These are phyloP conservation scores for Phlogophora meticulosa DNA, from an alignment of 2,888 invertebrate species.

Conservation along the genomic window DNA sequence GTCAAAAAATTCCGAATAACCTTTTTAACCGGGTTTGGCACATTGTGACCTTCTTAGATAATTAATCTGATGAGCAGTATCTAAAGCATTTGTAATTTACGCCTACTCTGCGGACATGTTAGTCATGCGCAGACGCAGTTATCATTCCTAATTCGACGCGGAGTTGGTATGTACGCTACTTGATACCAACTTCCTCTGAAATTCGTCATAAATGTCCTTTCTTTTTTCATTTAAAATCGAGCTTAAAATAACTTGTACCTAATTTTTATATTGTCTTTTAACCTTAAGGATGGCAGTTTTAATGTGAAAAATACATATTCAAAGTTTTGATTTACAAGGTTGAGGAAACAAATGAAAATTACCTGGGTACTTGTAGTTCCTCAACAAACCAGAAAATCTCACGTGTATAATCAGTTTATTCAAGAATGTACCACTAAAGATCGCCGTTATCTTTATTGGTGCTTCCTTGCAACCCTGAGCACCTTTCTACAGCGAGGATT, in stretches of 20 bases:
- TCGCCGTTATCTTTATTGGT: conserved; percentile 65
- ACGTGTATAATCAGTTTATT: conserved; percentile 46
- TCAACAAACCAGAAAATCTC: conserved; percentile 9
- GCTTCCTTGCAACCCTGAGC: conserved; percentile 70
- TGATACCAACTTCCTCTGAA: conserved; percentile 45
- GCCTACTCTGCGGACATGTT: conserved; percentile 11
- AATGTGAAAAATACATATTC: no score
- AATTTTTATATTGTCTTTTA: conserved; percentile 4
- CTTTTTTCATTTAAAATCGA: neutral
- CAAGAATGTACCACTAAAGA: conserved; percentile 45
- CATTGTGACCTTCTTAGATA: no score
- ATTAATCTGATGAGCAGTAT: no score
- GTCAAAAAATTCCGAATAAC: no score
- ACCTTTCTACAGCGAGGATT: conserved; percentile 68
- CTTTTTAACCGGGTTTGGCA: no score
- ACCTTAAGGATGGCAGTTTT: neutral
- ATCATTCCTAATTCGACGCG: conserved; percentile 7
- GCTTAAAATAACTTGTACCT: conserved; percentile 3
- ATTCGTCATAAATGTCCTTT: conserved; percentile 20
- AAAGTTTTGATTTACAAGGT: no score
- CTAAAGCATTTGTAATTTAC: neutral
- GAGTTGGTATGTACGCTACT: conserved; percentile 6
- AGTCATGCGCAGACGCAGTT: conserved; percentile 11
- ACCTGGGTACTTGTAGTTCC: neutral
- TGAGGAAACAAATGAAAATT: neutral